Evolutionary conservation across 2,113 vertebrate species (phyloP), one percentile per base, ranked within the genome.

Genomic region (Campylomormyrus numenius): DNA sequence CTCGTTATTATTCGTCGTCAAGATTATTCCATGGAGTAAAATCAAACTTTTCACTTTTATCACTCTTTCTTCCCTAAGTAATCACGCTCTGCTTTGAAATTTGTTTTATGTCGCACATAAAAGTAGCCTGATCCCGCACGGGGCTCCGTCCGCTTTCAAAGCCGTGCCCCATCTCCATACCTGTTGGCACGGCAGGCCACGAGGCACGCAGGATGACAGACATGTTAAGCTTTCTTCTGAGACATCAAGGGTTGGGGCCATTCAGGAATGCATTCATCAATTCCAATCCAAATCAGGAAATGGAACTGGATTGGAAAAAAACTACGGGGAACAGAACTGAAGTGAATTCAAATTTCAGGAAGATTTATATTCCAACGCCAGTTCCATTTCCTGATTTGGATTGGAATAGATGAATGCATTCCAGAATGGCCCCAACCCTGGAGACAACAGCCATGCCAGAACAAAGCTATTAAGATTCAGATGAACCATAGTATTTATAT

Each of bases 21-120:
- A 62, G 74, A 85, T 89, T 58, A 89, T 89, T 89, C 89, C 52
- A 17, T 50, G 52, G 89, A 85, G 89, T 85, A 85, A 89, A 85
- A 89, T 85, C 89, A 62, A 53, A 89, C 89, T 89, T 89, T 62
- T 85, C 39, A 31, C 80, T 48, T 89, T 89, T 89, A 85, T 89
- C 53, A 83, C 70, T 52, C 77, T 89, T 45, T 85, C 74, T 89
- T 89, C 50, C 77, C 56, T 31, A 85, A 85, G 53, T 58, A 89
- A 89, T 89, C 80, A 89, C 15, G 13, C 24, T 85, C 77, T n/a
- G 49, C 39, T 89, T 89, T 89, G 89, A 85, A 89, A 85, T 84
- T 85, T 27, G 52, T 89, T 85, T 89, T 89, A 58, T 50, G 88
- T 42, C 4, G 39, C 24, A 74, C 53, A 74, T 74, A 74, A 90